A percentile compares a stretch with the other conserved stretches of the same genome.
These are phyloP conservation scores for Chloropsis cyanopogon DNA, from an alignment of 2,113 vertebrate genomes.

Conservation along the genomic window DNA sequence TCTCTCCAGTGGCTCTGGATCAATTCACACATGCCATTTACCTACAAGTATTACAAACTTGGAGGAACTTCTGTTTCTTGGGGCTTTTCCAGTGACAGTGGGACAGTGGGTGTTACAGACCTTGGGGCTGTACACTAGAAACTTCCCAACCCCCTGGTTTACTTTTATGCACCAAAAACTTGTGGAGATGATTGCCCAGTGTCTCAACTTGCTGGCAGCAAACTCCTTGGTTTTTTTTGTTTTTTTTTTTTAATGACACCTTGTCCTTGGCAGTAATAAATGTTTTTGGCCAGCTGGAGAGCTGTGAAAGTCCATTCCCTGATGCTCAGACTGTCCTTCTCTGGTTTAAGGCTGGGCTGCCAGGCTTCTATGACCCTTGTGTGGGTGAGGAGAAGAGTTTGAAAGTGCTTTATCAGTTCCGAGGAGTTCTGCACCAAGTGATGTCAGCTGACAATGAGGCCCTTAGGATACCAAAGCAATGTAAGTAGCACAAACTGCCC, in stretches of 20 bases:
- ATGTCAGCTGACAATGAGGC: constrained; percentile 88
- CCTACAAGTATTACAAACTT: neutral
- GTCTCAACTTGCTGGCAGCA: neutral
- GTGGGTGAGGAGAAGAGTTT: constrained; percentile 96
- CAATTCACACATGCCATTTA: neutral
- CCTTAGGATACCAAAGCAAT: constrained; percentile 99
- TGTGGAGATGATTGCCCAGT: neutral
- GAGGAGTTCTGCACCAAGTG: constrained; percentile 96
- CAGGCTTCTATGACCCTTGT: constrained; percentile 96
- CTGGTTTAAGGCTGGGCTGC: constrained; percentile 85
- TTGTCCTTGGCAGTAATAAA: neutral
- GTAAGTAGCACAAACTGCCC: constrained; percentile 72
- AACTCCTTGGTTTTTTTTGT: neutral
- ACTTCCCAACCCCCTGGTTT: neutral
- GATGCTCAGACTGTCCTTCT: neutral
- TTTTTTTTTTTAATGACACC: neutral
- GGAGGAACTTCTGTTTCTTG: neutral
- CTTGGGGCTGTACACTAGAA: neutral
- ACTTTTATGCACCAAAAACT: neutral
- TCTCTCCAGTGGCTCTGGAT: neutral
- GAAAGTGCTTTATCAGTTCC: constrained; percentile 98
- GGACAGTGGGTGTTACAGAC: neutral
- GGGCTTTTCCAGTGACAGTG: neutral
- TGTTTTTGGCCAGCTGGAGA: neutral
- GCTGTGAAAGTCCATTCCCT: neutral